Base-by-base conservation (phyloP, 1,140 invertebrate genomes). In the Tetragnatha versicolor region DNA sequence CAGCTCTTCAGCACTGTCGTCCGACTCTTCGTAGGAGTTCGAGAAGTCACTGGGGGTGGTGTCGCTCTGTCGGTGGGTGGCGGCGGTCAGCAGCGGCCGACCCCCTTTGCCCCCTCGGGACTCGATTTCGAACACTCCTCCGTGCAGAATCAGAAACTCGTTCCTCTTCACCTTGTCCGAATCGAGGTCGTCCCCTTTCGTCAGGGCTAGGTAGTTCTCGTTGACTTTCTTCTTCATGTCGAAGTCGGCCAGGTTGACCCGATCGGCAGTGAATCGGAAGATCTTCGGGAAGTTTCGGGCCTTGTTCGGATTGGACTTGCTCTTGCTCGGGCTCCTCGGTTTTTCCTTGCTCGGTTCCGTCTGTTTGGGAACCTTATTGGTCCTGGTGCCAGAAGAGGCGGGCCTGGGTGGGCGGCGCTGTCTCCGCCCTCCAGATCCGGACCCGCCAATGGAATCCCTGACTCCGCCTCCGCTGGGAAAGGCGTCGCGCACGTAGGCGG, bases 151-250 rank as follows among this genome's bases (percentile, higher is more conserved):
- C 25, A 82, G 42, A 55, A 82, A 82, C n/a, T 79, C 79, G 37
- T 81, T 69, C 4, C 81, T 70, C 25, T 65, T 68, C 1, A 82
- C 76, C 27, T 53, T 78, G 17, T 81, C 80, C 22, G 80, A 79
- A 22, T 81, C 80, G 14, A 82, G 49, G 22, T 73, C 68, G 31
- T 82, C 81, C 12, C 77, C 78, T 55, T 81, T 81, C 1, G 61
- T 33, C 89, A 83, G 92, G 91, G 83, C 91, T 89, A 37, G 90
- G 22, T 79, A 79, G 35, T 81, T 72, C 14, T 73, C 73, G 20
- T 66, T 79, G 12, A 70, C 60, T 33, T 82, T 82, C 60, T 82
- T 82, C 27, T 70, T 72, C 37, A 45, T 73, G 35, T 82, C 81
- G 31, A 82, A 82, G 17, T 82, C 81, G 10, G 80, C 73, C 17